Conservation (phyloP, 2,797 vertebrate genomes). For the Sebastes miniatus region DNA sequence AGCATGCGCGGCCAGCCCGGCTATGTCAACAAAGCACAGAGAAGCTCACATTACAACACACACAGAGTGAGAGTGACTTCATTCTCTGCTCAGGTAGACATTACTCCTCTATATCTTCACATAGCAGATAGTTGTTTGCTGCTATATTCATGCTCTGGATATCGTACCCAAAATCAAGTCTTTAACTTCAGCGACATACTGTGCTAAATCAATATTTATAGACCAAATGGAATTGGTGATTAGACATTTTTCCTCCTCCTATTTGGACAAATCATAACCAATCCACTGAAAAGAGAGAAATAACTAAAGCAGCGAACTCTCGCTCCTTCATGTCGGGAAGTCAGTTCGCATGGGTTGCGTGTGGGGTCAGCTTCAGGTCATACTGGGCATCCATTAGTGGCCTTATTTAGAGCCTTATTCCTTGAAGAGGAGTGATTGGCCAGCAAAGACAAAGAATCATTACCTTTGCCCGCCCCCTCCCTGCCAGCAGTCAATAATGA, state of each 20-base stretch:
- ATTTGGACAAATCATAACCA: slow-evolving; percentile 31
- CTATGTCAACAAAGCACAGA: no score
- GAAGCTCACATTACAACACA: no score
- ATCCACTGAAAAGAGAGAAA: slow-evolving; percentile 3
- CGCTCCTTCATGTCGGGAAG: slow-evolving; percentile 58
- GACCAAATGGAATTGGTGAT: slow-evolving; percentile 3
- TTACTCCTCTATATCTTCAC: no score
- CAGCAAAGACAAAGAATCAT: slow-evolving; percentile 84
- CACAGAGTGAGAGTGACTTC: no score
- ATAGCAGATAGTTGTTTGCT: no score
- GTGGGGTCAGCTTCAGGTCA: slow-evolving; percentile 77
- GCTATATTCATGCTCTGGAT: no score
- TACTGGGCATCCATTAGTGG: slow-evolving; percentile 82
- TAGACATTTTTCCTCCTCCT: not conserved
- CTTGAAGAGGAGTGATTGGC: slow-evolving; percentile 84
- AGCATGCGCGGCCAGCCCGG: no score
- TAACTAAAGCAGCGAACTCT: slow-evolving; percentile 28
- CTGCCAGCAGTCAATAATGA: slow-evolving; percentile 86
- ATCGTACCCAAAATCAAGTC: not conserved
- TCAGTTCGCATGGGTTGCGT: slow-evolving; percentile 49
- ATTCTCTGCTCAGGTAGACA: no score
- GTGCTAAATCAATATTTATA: not conserved
- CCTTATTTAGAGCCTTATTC: slow-evolving; percentile 83
- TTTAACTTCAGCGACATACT: not conserved
- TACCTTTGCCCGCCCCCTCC: slow-evolving; percentile 82